Conservation (phyloP, 2,888 invertebrate genomes). For the Pseudococcus viburni region DNA sequence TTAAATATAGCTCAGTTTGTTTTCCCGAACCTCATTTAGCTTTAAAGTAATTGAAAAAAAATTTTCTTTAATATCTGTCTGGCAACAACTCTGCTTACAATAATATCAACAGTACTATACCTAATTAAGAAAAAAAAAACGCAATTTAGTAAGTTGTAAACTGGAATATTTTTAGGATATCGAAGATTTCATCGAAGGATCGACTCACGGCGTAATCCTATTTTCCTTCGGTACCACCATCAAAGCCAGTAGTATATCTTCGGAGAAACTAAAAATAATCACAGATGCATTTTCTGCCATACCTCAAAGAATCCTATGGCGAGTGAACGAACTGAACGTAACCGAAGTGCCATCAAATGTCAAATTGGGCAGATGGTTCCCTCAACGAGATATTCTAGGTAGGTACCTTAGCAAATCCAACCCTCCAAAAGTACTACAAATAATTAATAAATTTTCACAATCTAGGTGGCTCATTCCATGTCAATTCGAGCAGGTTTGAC, state of each 20-base stretch:
- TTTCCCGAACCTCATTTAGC: too few relatives aligned
- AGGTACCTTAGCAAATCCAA: not conserved
- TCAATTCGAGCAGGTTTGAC: too few relatives aligned
- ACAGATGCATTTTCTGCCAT: constrained; percentile 22
- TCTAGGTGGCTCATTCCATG: too few relatives aligned
- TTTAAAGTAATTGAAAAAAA: too few relatives aligned
- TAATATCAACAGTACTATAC: too few relatives aligned
- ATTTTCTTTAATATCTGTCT: too few relatives aligned
- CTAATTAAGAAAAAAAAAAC: too few relatives aligned
- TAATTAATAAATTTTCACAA: too few relatives aligned
- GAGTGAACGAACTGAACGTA: not conserved
- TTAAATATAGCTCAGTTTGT: too few relatives aligned
- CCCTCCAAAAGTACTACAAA: too few relatives aligned
- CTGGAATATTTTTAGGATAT: not conserved
- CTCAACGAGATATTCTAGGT: constrained; percentile 46
- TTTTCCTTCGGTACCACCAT: constrained; percentile 28
- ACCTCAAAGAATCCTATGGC: constrained; percentile 47
- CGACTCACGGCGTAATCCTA: not conserved
- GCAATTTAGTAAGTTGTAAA: too few relatives aligned
- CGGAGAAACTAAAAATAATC: not conserved
- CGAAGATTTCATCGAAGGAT: constrained; percentile 16
- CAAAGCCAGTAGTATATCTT: not conserved
- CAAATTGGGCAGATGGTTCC: constrained; percentile 21
- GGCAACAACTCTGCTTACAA: too few relatives aligned
- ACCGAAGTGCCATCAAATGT: not conserved